phyloP scores from a whole-genome alignment of 2,888 invertebrate species.

The Eupelmus urozonus region DNA sequence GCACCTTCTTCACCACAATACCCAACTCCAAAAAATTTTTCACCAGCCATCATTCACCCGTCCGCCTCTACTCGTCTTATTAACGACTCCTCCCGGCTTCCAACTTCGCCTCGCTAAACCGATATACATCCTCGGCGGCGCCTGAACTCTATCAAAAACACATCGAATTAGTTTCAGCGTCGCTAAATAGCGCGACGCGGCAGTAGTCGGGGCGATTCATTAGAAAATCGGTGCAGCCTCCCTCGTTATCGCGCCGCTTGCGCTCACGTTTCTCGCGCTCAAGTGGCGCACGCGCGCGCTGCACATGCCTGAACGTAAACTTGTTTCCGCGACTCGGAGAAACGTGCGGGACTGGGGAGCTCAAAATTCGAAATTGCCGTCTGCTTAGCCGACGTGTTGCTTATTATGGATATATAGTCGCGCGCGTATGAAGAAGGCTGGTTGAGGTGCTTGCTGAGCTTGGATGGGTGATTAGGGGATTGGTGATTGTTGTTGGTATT shows the following conservation, averaged over 20 bases:
- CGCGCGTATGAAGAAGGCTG: no score
- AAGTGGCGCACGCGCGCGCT: conserved; percentile 11
- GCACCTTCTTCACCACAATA: no score
- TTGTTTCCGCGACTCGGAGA: conserved; percentile 53
- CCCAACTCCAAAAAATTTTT: no score
- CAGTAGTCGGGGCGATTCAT: conserved; percentile 39
- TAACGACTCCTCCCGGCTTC: no score
- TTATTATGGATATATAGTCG: conserved; percentile 41
- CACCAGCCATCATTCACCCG: no score
- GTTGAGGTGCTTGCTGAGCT: no score
- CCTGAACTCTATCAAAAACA: conserved; percentile 8
- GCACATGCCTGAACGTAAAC: conserved; percentile 50
- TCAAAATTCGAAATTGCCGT: conserved; percentile 53
- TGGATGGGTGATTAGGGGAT: no score
- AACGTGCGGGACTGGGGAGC: conserved; percentile 51
- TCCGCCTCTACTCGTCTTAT: no score
- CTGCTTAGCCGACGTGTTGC: conserved; percentile 27
- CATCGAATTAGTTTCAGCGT: neutral
- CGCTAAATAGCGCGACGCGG: conserved; percentile 8
- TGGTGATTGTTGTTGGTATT: no score
- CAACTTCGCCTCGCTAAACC: no score
- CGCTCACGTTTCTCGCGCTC: neutral
- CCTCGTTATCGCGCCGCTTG: neutral
- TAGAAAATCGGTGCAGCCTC: conserved; percentile 22
- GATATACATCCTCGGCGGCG: no score